phyloP scores from a whole-genome alignment of 2,797 vertebrate genomes.

The Danio albolineatus region DNA sequence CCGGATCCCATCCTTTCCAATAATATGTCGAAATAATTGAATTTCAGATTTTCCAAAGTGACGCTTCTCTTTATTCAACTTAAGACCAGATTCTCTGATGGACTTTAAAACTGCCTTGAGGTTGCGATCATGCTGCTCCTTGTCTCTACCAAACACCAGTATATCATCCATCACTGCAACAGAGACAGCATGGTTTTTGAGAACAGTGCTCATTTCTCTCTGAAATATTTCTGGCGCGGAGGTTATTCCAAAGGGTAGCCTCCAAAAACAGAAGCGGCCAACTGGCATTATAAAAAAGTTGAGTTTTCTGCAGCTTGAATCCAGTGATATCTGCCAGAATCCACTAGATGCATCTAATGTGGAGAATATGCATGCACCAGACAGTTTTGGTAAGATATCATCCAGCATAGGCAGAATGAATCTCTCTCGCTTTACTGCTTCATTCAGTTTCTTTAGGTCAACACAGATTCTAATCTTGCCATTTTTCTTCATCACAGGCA shows the following conservation, averaged over 20 bases:
- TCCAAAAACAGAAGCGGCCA: constrained; percentile 18
- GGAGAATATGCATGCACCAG: constrained; percentile 19
- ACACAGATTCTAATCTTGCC: constrained; percentile 35
- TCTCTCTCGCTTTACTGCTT: constrained; percentile 17
- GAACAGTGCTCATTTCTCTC: constrained; percentile 2
- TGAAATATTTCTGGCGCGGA: constrained; percentile 39
- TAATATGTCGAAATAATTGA: constrained; percentile 38
- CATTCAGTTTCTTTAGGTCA: constrained; percentile 15
- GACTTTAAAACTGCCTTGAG: too few relatives aligned
- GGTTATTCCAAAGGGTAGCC: background rate
- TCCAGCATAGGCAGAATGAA: constrained; percentile 22
- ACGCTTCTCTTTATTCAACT: constrained; percentile 28
- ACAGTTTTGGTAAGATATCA: constrained; percentile 30
- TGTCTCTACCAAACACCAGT: too few relatives aligned
- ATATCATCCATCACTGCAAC: constrained; percentile 14
- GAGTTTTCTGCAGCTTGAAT: constrained; percentile 8
- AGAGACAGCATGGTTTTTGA: background rate
- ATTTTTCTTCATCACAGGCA: constrained; percentile 1
- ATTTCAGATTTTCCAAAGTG: constrained; percentile 35
- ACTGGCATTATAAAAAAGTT: constrained; percentile 36
- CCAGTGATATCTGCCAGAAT: constrained; percentile 37
- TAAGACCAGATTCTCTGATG: background rate
- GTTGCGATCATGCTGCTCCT: background rate
- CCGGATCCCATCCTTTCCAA: constrained; percentile 20
- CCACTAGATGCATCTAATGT: constrained; percentile 2